These are phyloP conservation scores for Drosophila lacteicornis DNA, from an alignment of 1,140 invertebrate genomes.

Conservation along the genomic window DNA sequence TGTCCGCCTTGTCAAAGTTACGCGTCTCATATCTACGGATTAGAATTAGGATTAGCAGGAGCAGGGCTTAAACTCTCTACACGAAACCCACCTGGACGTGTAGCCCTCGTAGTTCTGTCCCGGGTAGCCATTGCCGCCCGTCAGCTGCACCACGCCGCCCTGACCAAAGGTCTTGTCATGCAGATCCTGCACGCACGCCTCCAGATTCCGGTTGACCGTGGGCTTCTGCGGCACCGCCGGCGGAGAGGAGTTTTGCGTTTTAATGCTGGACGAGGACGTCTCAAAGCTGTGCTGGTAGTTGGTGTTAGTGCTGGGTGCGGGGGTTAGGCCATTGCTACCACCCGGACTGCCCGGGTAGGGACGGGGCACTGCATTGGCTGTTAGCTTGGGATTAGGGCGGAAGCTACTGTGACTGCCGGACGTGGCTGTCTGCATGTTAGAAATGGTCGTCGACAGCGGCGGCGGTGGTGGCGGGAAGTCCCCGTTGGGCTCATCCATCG, in stretches of 20 bases:
- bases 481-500: conserved; percentile 59
- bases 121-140: conserved; percentile 68
- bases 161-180: conserved; percentile 84
- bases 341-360: conserved; percentile 82
- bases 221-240: conserved; percentile 69
- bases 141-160: conserved; percentile 80
- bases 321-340: conserved; percentile 68
- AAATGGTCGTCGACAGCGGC: conserved; percentile 78
- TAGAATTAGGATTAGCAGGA: background rate
- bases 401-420: conserved; percentile 64
- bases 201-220: conserved; percentile 76
- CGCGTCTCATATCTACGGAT: conserved; percentile 78
- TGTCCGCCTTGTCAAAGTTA: conserved; percentile 77
- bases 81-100: conserved; percentile 86
- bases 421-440: conserved; percentile 81
- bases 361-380: conserved; percentile 83
- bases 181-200: conserved; percentile 82
- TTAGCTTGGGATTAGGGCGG: conserved; percentile 84
- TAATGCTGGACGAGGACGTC: conserved; percentile 69
- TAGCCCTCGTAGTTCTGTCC: conserved; percentile 87
- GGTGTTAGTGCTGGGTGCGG: conserved; percentile 57
- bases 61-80: fast-evolving
- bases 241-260: conserved; percentile 70
- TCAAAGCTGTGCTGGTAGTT: conserved; percentile 82
- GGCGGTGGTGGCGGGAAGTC: conserved; percentile 83